Base-by-base conservation (phyloP, 2,888 invertebrate species). In the Thumatha senex region DNA sequence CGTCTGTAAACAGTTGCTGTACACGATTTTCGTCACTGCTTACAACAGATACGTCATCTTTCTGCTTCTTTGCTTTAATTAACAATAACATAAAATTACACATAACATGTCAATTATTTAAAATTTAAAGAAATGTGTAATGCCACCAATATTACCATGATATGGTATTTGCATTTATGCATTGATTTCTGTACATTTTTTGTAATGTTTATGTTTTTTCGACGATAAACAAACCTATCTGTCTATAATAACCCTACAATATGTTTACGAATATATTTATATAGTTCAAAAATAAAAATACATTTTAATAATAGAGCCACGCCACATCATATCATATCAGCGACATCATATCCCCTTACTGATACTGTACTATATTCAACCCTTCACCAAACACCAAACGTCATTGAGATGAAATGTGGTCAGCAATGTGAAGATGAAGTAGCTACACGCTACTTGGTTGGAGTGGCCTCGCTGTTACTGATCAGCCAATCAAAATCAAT, bases 401-500 rank as follows among this genome's bases (percentile, higher is more conserved):
- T 70, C 67, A 72, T 64, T 72, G 64, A 67, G 69, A 60, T 61
- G 72, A 74, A 76, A 64, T 63, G 73, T 67, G 60, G 63, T 72
- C 78, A 67, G 73, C 77, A 71, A 74, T 75, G 75, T 39, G 61
- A 71, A 73, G 81, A 67, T 72, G 83, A 71, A 54, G 80, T 76
- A 73, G 78, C 72, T 64, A 80, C 81, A 71, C 76, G 78, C 80
- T 89, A 89, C 74, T 87, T 84, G 71, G 84, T 73, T 56, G 87
- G 64, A 55, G 89, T 72, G 61, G 84, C 80, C 73, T 88, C 89
- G 82, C 79, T 84, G 86, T 84, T 87, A 89, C 78, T 80, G 70
- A 91, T 82, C 85, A 92, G 91, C 91, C 91, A 92, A 89, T 92
- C 91, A 89, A 90, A 92, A 90, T 92, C 91, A 87, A 92, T 84